Evolutionary conservation across 92 coral and sea anemone genomes (phyloP), one percentile per base, ranked within the genome.

Genomic region (Umimayanthus chanpuru): DNA sequence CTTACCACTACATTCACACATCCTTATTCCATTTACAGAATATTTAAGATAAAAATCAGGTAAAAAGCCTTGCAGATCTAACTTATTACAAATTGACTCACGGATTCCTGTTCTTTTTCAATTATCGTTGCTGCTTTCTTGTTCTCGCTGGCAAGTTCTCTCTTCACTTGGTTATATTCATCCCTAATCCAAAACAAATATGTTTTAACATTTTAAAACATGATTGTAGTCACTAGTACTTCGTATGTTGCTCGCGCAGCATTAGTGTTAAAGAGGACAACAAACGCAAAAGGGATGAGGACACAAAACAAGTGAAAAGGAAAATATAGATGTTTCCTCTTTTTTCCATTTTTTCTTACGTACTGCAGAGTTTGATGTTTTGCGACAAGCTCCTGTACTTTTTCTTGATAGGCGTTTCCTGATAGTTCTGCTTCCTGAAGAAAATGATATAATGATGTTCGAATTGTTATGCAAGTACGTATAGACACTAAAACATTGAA

Each of bases 321-420:
- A 72, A 11, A 2, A 20, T 28, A 71, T 28, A 15, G 20, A 53
- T 12, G 14, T 53, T 12, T 53, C 20, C 58, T 9, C 11, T 47
- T 47, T 11, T 47, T 47, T 47, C 50, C 50, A 47, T 47, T 47
- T 47, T 47, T 47, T 47, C 50, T 41, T 5, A 82, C 86, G 39
- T 82, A 82, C 86, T 82, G 86, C 73, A 82, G 36, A 41, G 41
- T 67, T 82, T 82, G 65, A 4, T 82, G 86, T 66, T 38, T 77
- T 82, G 77, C 41, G 10, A 25, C 39, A 18, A 82, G 76, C 86
- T 66, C 39, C 58, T 82, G 56, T 44, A 82, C 55, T 41, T 82
- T 68, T 82, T 82, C 86, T 47, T 82, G 73, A 67, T 21, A 21
- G 9, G 65, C 40, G 16, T 67, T 44, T 68, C 39, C 77, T 39